Conservation (phyloP, 2,888 invertebrate species). For the Lasiommata megera region DNA sequence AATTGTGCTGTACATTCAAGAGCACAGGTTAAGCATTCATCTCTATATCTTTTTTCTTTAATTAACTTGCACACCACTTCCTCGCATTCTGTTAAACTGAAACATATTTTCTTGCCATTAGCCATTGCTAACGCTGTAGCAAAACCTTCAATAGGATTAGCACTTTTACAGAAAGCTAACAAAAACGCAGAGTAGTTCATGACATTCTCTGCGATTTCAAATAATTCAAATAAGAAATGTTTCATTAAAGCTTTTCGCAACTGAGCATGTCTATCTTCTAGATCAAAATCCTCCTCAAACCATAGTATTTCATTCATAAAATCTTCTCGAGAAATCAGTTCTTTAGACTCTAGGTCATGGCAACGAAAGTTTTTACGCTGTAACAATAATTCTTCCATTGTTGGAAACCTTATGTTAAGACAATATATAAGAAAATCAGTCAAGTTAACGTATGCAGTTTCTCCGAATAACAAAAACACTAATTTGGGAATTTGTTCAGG, state of each 20-base stretch:
- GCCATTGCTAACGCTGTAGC: conserved; percentile 80
- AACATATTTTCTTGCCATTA: conserved; percentile 78
- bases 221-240: conserved; percentile 81
- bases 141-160: conserved; percentile 77
- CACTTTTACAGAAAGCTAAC: conserved; percentile 83
- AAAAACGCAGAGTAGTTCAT: conserved; percentile 84
- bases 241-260: conserved; percentile 68
- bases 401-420: conserved; percentile 79
- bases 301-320: conserved; percentile 57
- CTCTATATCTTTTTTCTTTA: conserved; percentile 58
- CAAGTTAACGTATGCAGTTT: conserved; percentile 82
- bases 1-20: conserved; percentile 55
- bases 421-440: conserved; percentile 84
- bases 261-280: conserved; percentile 42
- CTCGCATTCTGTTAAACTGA: conserved; percentile 67
- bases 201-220: conserved; percentile 60
- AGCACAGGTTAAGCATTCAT: conserved; percentile 61
- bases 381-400: conserved; percentile 73
- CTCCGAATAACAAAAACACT: conserved; percentile 75
- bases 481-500: conserved; percentile 66
- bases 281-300: conserved; percentile 63
- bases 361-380: conserved; percentile 70
- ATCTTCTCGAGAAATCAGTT: conserved; percentile 56
- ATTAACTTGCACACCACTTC: conserved; percentile 66
- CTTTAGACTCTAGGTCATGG: conserved; percentile 63